Conservation (phyloP, 2,113 vertebrate species). For the Pomatorhinus ruficollis region DNA sequence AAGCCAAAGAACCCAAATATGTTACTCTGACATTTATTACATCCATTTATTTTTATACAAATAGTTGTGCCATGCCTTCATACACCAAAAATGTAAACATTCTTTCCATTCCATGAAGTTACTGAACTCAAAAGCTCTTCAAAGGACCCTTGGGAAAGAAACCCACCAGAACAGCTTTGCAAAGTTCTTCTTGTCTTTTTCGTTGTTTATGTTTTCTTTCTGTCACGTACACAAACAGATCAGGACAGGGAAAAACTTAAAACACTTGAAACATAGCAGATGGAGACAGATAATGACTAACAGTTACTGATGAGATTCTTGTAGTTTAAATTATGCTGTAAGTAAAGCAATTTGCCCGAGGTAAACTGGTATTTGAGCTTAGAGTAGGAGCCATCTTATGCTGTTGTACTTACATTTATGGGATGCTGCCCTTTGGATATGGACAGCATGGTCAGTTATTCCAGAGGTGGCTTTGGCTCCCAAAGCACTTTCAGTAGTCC, state of each 20-base stretch:
- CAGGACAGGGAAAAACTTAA: background rate
- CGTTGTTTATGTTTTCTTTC: background rate
- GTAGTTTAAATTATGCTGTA: background rate
- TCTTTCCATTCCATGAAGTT: background rate
- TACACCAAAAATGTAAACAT: background rate
- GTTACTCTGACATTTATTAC: background rate
- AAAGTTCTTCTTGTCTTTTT: background rate
- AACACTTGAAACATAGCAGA: background rate
- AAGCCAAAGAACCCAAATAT: background rate
- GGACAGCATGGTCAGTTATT: background rate
- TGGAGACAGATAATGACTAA: background rate
- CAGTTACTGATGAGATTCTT: background rate
- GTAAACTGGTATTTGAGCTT: background rate
- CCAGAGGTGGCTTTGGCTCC: background rate
- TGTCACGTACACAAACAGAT: background rate
- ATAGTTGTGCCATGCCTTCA: background rate
- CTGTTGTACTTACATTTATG: background rate
- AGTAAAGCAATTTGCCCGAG: background rate
- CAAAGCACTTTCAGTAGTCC: background rate
- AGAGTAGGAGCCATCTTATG: background rate
- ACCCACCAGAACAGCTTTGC: background rate
- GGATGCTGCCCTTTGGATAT: background rate
- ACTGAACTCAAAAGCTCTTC: background rate
- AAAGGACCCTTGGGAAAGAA: background rate
- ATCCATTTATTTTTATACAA: background rate